Conservation (phyloP, 2,888 invertebrate species). For the Cyclophora albipunctata region DNA sequence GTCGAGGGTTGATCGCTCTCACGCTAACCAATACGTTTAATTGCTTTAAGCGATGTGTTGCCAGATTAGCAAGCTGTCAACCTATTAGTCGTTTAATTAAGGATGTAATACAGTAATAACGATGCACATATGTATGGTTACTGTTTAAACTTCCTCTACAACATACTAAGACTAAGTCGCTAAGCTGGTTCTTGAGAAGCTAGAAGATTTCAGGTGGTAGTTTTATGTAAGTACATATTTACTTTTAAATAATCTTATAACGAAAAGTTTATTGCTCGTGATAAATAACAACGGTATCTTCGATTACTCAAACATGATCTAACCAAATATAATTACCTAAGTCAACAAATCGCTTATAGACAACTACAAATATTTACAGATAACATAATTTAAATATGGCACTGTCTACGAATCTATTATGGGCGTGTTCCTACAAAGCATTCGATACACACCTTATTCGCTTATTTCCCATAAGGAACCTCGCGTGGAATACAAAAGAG, state of each 20-base stretch:
- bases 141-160: constrained; percentile 2
- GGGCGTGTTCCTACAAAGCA: not conserved
- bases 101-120: constrained; percentile 8
- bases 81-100: constrained; percentile 24
- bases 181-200: too few relatives aligned
- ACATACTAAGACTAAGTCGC: not conserved
- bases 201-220: too few relatives aligned
- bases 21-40: constrained; percentile 61
- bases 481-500: constrained; percentile 54
- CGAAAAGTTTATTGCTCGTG: too few relatives aligned
- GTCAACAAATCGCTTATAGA: too few relatives aligned
- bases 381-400: too few relatives aligned
- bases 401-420: too few relatives aligned
- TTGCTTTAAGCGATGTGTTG: constrained; percentile 48
- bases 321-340: too few relatives aligned
- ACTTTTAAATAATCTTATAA: too few relatives aligned
- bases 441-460: constrained; percentile 10
- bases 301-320: too few relatives aligned
- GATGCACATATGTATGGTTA: constrained; percentile 1
- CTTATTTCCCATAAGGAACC: constrained; percentile 37
- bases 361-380: too few relatives aligned
- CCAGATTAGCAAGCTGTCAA: constrained; percentile 41
- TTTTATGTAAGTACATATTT: too few relatives aligned
- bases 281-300: too few relatives aligned
- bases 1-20: constrained; percentile 60